Percentiles rank a stretch among this genome's conserved stretches.
Evolutionary conservation across 2,797 vertebrate species (phyloP).

Genomic region (Argentina silus): DNA sequence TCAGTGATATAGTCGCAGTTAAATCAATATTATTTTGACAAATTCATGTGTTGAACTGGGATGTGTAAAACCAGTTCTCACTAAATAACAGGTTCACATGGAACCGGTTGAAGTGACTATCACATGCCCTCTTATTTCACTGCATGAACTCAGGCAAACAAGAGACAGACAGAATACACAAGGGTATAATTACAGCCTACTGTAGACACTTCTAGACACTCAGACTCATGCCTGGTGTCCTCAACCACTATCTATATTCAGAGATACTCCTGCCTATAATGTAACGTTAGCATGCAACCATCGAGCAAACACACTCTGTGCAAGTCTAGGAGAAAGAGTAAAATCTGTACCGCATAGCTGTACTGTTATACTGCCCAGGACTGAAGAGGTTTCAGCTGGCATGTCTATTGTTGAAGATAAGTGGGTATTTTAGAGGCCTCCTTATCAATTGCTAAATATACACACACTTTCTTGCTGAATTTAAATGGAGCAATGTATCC

Average conservation of each 20-base stretch:
- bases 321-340: constrained; percentile 1
- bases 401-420: constrained; percentile 12
- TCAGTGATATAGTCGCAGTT: neutral
- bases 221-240: constrained; percentile 2
- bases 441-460: constrained; percentile 21
- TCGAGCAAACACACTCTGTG: constrained; percentile 22
- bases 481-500: constrained; percentile 3
- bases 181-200: constrained; percentile 49
- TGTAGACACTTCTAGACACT: constrained; percentile 11
- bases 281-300: constrained; percentile 41
- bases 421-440: neutral
- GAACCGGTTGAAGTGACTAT: constrained; percentile 28
- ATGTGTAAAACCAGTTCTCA: constrained; percentile 19
- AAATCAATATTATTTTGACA: constrained; percentile 1
- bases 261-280: constrained; percentile 24
- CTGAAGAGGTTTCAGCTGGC: neutral
- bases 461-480: constrained; percentile 25
- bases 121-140: constrained; percentile 27
- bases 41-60: constrained; percentile 6
- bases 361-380: neutral
- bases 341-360: constrained; percentile 6
- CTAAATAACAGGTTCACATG: constrained; percentile 24
- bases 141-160: constrained; percentile 35
- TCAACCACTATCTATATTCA: constrained; percentile 34
- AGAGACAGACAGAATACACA: constrained; percentile 30